Base-by-base conservation (phyloP, 2,113 vertebrate genomes). In the Geococcyx californianus region DNA sequence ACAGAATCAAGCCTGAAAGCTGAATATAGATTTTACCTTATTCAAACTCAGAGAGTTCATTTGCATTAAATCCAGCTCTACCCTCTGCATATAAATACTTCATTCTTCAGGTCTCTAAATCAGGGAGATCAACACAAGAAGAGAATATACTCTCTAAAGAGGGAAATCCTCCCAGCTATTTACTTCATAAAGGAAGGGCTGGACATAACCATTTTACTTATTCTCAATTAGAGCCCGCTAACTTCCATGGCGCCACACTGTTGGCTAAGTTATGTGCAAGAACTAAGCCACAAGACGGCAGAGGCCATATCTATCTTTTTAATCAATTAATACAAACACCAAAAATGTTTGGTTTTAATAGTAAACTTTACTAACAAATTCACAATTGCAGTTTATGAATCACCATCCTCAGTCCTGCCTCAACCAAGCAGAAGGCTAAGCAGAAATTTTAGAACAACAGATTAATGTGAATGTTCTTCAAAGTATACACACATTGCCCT, bases 1-100 rank as follows among this genome's bases (percentile, higher is more conserved):
- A 96, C 51, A 91, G 52, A 62, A 54, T 11, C 64, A 84, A 52
- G 81, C 56, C 89, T 87, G 77, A 78, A 81, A 91, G 87, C 51
- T 59, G 56, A 78, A 75, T 78, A 47, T 10, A 64, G 87, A 74
- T 92, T 91, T 84, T 66, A 51, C 77, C 77, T 78, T 87, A 93
- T 70, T 78, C 84, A 74, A 69, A 89, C 51, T 17, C 15, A 74
- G 63, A 47, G 34, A 10, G 55, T 58, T 94, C 51, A 59, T 87
- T 51, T 73, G 73, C 80, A 89, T 70, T 4, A 28, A 15, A 38
- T 18, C 21, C 34, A 75, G 69, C 55, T 42, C 34, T 28, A 10
- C 16, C 23, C 49, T 23, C 16, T 28, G 55, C 28, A 25, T 12
- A 47, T 29, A 38, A 79, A 58, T 16, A 18, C 49, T 51, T 62